Base-by-base conservation (phyloP, 2,888 invertebrate genomes). In the Nomada hirtipes region DNA sequence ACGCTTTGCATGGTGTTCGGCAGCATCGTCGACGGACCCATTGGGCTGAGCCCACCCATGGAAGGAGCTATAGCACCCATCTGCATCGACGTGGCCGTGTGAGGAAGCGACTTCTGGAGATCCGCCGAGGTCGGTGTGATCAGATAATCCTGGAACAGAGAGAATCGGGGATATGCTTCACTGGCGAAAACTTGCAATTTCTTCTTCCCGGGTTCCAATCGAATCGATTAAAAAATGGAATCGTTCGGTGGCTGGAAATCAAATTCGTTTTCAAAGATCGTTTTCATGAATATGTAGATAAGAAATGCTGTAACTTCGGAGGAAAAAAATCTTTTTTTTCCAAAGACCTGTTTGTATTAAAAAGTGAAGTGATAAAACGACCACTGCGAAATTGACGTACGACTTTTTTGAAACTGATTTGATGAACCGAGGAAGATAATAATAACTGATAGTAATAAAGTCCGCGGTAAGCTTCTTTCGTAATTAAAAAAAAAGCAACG, bases 21-120 rank as follows among this genome's bases (percentile, higher is more conserved):
- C 65, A 93, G 85, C 92, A 93, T 93, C 77, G 93, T 90, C 70
- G 92, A 90, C 3, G 93, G 93, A 0, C 93, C 92, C 92, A 93
- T 93, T 4, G 93, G 93, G 78, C 93, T 92, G 44, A 94, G 89
- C 36, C 92, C 93, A 26, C 93, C 91, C 93, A 93, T 93, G 71
- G 93, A 90, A 20, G 93, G 93, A 11, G 93, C 93, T 64, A 94
- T 93, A 73, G 93, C 91, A 23, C 93, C 93, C 93, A 94, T 93
- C 80, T 94, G 93, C 93, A 93, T 93, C 76, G 93, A 93, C 50
- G 93, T 93, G 29, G 93, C 91, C 71, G 93, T 93, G 76, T 94
- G 93, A 4, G 93, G 93, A 70, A 93, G 81, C 4, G 93, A 92
- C 81, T 93, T 94, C 75, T 93, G 93, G 67, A 93, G 87, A 57